A percentile compares a stretch with the other conserved stretches of the same genome.
Evolutionary conservation across 2,888 invertebrate genomes (phyloP).

Genomic region (Lysandra bellargus): DNA sequence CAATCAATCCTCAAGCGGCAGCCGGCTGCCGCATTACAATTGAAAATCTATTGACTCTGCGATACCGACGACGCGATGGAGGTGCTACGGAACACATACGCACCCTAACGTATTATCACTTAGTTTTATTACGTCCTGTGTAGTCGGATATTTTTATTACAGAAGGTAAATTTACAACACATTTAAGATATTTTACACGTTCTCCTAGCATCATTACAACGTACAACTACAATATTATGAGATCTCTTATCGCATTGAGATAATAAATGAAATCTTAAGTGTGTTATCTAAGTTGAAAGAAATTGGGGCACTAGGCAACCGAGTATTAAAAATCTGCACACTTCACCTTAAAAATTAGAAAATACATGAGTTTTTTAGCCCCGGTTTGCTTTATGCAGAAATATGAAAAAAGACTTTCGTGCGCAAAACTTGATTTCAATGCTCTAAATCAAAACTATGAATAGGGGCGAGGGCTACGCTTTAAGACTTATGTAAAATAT

Average conservation of each 20-base stretch:
- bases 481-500: too few relatives aligned
- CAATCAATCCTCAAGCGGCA: too few relatives aligned
- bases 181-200: background rate
- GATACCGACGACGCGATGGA: too few relatives aligned
- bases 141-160: too few relatives aligned
- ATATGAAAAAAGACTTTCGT: background rate
- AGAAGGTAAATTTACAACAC: background rate
- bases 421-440: background rate
- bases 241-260: constrained; percentile 3
- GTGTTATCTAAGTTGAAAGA: background rate
- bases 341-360: background rate
- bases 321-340: background rate
- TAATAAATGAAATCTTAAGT: background rate
- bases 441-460: background rate
- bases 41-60: too few relatives aligned
- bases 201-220: background rate
- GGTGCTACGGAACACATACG: too few relatives aligned
- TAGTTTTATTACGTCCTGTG: too few relatives aligned
- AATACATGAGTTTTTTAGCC: background rate
- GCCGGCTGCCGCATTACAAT: too few relatives aligned
- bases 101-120: too few relatives aligned
- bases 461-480: too few relatives aligned
- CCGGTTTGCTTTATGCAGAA: background rate
- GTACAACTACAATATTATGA: background rate
- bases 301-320: background rate